Percentiles rank a stretch among this genome's conserved stretches.
Evolutionary conservation across 1,140 invertebrate genomes (phyloP).

Genomic region (Drosophila equinoxialis): DNA sequence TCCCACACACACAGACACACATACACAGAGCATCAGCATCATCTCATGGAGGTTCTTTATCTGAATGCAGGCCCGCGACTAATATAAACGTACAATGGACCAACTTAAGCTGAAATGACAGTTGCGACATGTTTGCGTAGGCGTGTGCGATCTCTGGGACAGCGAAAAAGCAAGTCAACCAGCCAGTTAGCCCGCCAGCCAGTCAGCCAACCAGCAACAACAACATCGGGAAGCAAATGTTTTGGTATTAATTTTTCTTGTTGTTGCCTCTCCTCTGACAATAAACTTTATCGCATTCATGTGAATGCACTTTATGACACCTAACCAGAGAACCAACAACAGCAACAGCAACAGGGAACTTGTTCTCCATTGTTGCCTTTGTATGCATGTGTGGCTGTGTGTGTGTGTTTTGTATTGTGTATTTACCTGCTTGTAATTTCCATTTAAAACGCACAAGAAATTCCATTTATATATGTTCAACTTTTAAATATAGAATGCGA

Average conservation of each 20-base stretch:
- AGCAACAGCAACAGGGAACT: slow-evolving; percentile 19
- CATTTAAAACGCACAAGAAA: slow-evolving; percentile 37
- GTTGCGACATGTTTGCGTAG: slow-evolving; percentile 82
- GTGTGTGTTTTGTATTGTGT: slow-evolving; percentile 15
- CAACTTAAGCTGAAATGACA: slow-evolving; percentile 82
- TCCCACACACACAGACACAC: slow-evolving; percentile 16
- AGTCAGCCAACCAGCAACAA: slow-evolving; percentile 30
- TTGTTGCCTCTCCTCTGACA: slow-evolving; percentile 66
- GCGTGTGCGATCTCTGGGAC: slow-evolving; percentile 74
- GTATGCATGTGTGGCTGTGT: background rate
- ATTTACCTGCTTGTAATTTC: slow-evolving; percentile 56
- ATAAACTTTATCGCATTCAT: slow-evolving; percentile 82
- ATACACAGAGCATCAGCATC: slow-evolving; percentile 38
- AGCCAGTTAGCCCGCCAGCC: slow-evolving; percentile 42
- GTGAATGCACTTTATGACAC: slow-evolving; percentile 81
- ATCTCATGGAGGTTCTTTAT: slow-evolving; percentile 58
- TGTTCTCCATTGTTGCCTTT: slow-evolving; percentile 11
- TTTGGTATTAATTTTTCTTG: slow-evolving; percentile 79
- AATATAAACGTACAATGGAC: slow-evolving; percentile 82
- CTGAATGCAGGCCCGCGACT: slow-evolving; percentile 62
- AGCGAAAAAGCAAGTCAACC: slow-evolving; percentile 42
- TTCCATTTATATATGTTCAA: slow-evolving; percentile 7
- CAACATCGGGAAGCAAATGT: slow-evolving; percentile 53
- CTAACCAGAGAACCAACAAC: slow-evolving; percentile 49
- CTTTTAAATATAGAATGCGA: slow-evolving; percentile 34